Base-by-base conservation (phyloP, 2,113 vertebrate species). In the Parus major region DNA sequence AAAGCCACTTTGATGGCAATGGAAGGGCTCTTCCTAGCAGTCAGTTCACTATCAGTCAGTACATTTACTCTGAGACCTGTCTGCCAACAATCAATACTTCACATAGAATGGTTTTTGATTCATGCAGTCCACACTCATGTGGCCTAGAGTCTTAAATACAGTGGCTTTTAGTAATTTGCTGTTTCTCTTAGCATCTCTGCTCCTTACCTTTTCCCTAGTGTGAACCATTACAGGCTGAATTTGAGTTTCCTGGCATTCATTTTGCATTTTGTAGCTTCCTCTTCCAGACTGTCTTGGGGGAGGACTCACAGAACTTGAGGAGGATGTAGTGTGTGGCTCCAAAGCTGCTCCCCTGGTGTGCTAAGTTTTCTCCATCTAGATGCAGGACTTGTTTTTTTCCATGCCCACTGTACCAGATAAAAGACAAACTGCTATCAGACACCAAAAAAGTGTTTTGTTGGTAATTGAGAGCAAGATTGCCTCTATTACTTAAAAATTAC, bases 1-100 rank as follows among this genome's bases (percentile, higher is more conserved):
- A 55, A 66, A 61, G 6, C n/a, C 9, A 4, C 50, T 66, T 42
- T 23, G n/a, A 27, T 83, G 50, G 36, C 63, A 53, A 0, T 8
- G 33, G 57, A 50, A 82, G 69, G 71, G 77, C 64, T 76, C 33
- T 75, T 86, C 20, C 39, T 33, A 36, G 65, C 52, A 36, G 7
- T 31, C 47, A 8, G 24, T 21, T 68, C 33, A 0, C 14, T 33
- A 1, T 12, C 23, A 33, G 36, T 57, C 46, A 5, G 1, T 66
- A 27, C 11, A 3, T 73, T 61, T 72, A 18, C 0, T 4, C 33
- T 39, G 89, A 42, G 64, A 23, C 47, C 35, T 47, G 24, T 66
- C 73, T 82, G 65, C 42, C 27, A 50, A 0, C 41, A 21, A 1
- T 73, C 46, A 57, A 0, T 65, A 23, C 16, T 81, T 75, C 9